Evolutionary conservation across 2,797 vertebrate genomes (phyloP).

Genomic region (Vultur gryphus): DNA sequence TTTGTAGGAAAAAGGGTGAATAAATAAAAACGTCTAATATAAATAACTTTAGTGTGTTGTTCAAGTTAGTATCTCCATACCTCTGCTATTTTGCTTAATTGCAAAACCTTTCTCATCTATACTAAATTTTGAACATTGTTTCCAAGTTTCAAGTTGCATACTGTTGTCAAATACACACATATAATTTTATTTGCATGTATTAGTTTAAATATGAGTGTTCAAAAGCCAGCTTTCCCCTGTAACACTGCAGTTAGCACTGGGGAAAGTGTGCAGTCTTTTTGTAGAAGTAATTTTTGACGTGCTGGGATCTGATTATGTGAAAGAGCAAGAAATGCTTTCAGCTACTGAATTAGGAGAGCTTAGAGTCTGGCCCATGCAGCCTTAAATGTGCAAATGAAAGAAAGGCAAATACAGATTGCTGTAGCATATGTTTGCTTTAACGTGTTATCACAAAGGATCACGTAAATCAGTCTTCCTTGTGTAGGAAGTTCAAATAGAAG

Average conservation of each 20-base stretch:
- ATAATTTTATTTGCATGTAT: neutral
- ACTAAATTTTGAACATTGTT: neutral
- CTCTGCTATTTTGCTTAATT: neutral
- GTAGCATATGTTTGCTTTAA: neutral
- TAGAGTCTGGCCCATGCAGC: neutral
- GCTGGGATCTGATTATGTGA: neutral
- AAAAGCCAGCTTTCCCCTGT: neutral
- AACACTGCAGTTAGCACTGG: neutral
- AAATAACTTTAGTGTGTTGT: neutral
- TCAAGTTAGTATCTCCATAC: neutral
- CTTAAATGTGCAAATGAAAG: neutral
- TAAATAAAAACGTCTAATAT: neutral
- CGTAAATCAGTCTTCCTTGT: neutral
- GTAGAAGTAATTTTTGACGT: neutral
- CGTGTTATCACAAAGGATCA: accelerated
- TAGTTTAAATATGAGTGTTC: neutral
- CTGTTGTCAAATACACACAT: neutral
- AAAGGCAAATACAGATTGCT: neutral
- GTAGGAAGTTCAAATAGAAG: neutral
- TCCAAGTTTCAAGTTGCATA: neutral
- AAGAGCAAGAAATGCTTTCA: neutral
- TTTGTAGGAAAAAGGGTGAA: neutral
- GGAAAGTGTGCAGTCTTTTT: neutral
- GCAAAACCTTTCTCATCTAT: neutral
- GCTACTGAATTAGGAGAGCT: neutral